Evolutionary conservation across 92 coral and sea anemone genomes (phyloP).

Genomic region (Isaurus tuberculatus): DNA sequence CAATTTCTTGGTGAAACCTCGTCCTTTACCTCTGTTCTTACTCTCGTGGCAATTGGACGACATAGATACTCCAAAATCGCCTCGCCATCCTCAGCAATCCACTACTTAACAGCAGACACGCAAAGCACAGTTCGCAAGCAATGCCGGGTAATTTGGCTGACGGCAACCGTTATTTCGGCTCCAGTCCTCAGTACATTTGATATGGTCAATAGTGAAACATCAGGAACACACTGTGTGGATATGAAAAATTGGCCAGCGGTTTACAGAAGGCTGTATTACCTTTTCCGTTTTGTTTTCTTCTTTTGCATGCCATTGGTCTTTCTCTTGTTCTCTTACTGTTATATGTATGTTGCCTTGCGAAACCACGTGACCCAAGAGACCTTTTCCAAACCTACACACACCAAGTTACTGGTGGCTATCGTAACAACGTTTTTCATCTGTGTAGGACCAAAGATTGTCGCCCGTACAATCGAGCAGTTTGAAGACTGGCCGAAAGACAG

Average conservation of each 20-base stretch:
- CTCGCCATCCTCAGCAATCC: neutral
- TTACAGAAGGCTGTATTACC: slow-evolving; percentile 1
- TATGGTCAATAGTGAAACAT: neutral
- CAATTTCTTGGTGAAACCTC: neutral
- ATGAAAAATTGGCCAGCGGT: neutral
- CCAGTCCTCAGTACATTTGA: slow-evolving; percentile 2
- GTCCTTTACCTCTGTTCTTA: neutral
- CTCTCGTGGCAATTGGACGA: slow-evolving; percentile 5
- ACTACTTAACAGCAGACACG: neutral
- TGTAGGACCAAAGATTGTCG: neutral
- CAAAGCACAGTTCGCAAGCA: slow-evolving; percentile 8
- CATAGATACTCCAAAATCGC: neutral
- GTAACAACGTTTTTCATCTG: neutral
- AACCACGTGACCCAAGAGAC: neutral
- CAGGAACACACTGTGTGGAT: neutral
- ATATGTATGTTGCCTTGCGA: neutral
- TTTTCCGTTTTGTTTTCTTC: slow-evolving; percentile 1
- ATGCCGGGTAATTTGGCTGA: slow-evolving; percentile 28
- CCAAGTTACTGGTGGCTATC: neutral
- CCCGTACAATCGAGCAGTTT: neutral
- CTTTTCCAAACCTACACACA: neutral
- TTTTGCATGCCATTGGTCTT: slow-evolving; percentile 6
- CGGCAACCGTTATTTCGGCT: slow-evolving; percentile 8
- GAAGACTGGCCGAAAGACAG: neutral
- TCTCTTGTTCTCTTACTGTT: neutral